A percentile compares a stretch with the other conserved stretches of the same genome.
These are phyloP conservation scores for Lithophane semibrunnea DNA, from an alignment of 2,888 invertebrate species.

Conservation along the genomic window DNA sequence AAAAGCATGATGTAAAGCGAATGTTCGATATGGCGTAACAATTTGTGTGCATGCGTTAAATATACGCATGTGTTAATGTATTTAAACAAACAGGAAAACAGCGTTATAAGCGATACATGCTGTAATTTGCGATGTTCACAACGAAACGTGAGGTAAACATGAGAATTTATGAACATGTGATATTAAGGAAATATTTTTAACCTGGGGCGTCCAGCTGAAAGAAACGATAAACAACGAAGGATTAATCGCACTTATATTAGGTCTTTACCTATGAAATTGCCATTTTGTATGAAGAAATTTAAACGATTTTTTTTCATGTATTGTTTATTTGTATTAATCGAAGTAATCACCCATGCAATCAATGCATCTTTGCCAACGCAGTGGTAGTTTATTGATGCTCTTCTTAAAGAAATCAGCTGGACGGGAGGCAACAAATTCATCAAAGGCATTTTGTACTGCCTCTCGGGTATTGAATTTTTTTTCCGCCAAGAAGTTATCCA, in stretches of 20 bases:
- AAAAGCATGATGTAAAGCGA: slow-evolving; percentile 34
- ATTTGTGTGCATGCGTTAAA: slow-evolving; percentile 25
- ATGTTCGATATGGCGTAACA: slow-evolving; percentile 27
- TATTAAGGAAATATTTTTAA: slow-evolving; percentile 19
- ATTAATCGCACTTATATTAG: slow-evolving; percentile 10
- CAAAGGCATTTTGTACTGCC: no score
- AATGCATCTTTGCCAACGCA: no score
- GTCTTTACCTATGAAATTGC: no score
- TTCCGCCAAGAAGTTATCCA: no score
- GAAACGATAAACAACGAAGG: not conserved
- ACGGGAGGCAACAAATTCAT: no score
- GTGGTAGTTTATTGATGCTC: no score
- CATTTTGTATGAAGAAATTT: no score
- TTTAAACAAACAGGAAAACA: slow-evolving; percentile 66
- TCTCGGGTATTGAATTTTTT: no score
- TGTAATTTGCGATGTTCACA: slow-evolving; percentile 34
- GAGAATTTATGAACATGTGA: slow-evolving; percentile 19
- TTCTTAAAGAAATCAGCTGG: no score
- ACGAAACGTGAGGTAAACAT: slow-evolving; percentile 15
- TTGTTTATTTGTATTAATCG: no score
- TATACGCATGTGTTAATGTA: slow-evolving; percentile 28
- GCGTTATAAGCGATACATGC: slow-evolving; percentile 33
- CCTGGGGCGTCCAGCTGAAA: slow-evolving; percentile 28
- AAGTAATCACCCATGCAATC: no score
- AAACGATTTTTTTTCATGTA: no score